Evolutionary conservation across 2,888 invertebrate species (phyloP).

Genomic region (Scrobipalpa costella): DNA sequence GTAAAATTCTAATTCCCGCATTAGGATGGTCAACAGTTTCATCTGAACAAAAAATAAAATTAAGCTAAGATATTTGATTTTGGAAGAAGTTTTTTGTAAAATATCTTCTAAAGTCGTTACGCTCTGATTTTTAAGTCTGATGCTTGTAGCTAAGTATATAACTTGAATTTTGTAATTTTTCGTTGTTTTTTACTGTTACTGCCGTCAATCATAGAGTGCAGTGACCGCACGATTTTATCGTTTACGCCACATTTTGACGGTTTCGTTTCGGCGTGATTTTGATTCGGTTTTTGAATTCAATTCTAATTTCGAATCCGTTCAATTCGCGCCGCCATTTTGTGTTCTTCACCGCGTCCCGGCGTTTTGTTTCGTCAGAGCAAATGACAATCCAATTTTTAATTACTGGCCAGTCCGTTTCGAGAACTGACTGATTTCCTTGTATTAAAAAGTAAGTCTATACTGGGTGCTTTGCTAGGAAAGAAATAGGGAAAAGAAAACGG

Average conservation of each 20-base stretch:
- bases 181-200: slow-evolving; percentile 27
- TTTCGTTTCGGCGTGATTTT: slow-evolving; percentile 61
- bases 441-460: too few species aligned
- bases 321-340: slow-evolving; percentile 57
- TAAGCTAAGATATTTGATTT: too few species aligned
- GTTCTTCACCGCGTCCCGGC: slow-evolving; percentile 32
- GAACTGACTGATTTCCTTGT: too few species aligned
- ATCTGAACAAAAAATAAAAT: too few species aligned
- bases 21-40: too few species aligned
- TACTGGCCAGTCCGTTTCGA: background rate
- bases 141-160: background rate
- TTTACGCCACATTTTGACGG: slow-evolving; percentile 65
- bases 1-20: too few species aligned
- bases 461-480: background rate
- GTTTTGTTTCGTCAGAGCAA: slow-evolving; percentile 29
- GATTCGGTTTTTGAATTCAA: slow-evolving; percentile 31
- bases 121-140: background rate
- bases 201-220: slow-evolving; percentile 41
- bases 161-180: slow-evolving; percentile 1
- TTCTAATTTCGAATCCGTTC: slow-evolving; percentile 49
- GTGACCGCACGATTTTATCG: slow-evolving; percentile 66
- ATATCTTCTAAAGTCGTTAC: background rate
- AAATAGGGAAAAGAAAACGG: background rate
- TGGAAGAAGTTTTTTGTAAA: too few species aligned
- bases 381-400: slow-evolving; percentile 17